These are phyloP conservation scores for Calameuta idolon DNA, from an alignment of 2,888 invertebrate species.

Conservation along the genomic window DNA sequence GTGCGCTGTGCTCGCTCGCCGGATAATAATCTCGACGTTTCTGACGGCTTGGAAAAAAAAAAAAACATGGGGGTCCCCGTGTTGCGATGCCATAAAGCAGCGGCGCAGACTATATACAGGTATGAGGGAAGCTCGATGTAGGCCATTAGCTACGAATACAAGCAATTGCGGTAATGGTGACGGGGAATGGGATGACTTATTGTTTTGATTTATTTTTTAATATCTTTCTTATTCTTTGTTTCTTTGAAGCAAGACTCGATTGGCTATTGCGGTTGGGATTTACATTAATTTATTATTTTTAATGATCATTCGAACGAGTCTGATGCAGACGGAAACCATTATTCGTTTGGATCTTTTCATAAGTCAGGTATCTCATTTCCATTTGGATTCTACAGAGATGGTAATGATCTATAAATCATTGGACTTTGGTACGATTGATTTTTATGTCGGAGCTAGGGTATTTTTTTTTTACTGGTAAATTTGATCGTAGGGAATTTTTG, in stretches of 20 bases:
- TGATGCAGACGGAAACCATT: background rate
- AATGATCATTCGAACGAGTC: background rate
- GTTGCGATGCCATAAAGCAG: background rate
- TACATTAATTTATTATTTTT: background rate
- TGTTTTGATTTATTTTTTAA: slow-evolving; percentile 11
- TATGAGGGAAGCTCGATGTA: background rate
- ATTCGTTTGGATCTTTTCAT: background rate
- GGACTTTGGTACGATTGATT: no score
- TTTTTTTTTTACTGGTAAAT: no score
- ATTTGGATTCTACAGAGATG: no score
- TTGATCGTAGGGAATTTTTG: no score
- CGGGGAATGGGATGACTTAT: background rate
- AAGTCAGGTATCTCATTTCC: background rate
- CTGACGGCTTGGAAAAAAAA: slow-evolving; percentile 12
- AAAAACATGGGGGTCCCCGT: background rate
- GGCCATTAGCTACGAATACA: background rate
- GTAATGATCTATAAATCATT: no score
- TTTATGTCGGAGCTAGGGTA: no score
- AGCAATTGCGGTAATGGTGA: background rate
- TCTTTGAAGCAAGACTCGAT: background rate
- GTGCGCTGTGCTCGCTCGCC: background rate
- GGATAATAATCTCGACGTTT: slow-evolving; percentile 23
- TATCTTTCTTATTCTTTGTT: background rate
- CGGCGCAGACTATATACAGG: background rate
- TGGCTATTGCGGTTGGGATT: background rate